These are phyloP conservation scores for Plotosus lineatus DNA, from an alignment of 2,113 vertebrate species.

Conservation along the genomic window DNA sequence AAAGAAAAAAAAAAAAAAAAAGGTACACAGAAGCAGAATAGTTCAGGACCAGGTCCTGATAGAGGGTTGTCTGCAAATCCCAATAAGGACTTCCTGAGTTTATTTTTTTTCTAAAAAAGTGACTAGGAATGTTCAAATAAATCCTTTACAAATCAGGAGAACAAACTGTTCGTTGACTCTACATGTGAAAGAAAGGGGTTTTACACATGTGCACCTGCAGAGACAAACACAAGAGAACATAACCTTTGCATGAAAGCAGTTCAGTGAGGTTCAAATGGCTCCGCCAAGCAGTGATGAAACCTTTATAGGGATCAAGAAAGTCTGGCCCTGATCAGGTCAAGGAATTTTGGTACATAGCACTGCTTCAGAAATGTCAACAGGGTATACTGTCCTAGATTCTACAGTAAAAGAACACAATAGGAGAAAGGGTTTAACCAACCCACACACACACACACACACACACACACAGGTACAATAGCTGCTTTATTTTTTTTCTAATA, in stretches of 20 bases:
- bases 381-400: not conserved
- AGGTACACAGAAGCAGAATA: not conserved
- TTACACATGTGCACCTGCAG: conserved; percentile 1
- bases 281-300: conserved; percentile 5
- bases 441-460: not conserved
- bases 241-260: not conserved
- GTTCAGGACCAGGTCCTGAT: not conserved
- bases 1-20: no score
- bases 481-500: not conserved
- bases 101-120: not conserved
- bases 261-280: not conserved
- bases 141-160: not conserved
- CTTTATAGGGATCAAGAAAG: not conserved
- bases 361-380: conserved; percentile 9
- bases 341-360: conserved; percentile 21
- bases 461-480: not conserved
- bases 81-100: not conserved
- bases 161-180: not conserved
- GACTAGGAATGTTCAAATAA: not conserved
- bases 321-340: conserved; percentile 5
- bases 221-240: conserved; percentile 2
- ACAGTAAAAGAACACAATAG: not conserved
- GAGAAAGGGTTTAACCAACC: not conserved
- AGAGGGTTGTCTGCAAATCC: not conserved
- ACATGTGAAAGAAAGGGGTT: not conserved